Percentiles rank a stretch among this genome's conserved stretches.
phyloP scores from a whole-genome alignment of 1,140 invertebrate species.

The Luehdorfia chinensis region DNA sequence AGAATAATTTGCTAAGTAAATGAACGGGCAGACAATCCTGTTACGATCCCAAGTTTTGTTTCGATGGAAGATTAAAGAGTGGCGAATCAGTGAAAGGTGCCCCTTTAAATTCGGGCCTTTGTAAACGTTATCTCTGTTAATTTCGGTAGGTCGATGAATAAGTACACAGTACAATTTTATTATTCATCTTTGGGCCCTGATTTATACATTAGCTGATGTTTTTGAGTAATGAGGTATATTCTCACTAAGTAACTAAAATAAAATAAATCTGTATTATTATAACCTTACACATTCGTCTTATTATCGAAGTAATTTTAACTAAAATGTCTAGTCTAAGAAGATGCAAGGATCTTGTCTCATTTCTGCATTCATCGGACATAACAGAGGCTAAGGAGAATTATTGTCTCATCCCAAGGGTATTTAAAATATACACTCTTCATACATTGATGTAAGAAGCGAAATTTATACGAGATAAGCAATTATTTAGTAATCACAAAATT shows the following conservation, averaged over 20 bases:
- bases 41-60: slow-evolving; percentile 69
- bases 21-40: slow-evolving; percentile 72
- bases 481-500: too few species aligned
- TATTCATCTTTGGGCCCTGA: slow-evolving; percentile 50
- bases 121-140: slow-evolving; percentile 68
- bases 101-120: slow-evolving; percentile 61
- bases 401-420: slow-evolving; percentile 65
- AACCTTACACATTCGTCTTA: slow-evolving; percentile 3
- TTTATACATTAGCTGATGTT: slow-evolving; percentile 25
- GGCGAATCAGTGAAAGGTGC: slow-evolving; percentile 62
- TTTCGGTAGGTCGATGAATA: slow-evolving; percentile 67
- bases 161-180: slow-evolving; percentile 58
- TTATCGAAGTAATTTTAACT: slow-evolving; percentile 64
- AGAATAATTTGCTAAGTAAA: slow-evolving; percentile 77
- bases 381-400: slow-evolving; percentile 66
- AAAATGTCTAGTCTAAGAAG: slow-evolving; percentile 60
- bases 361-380: slow-evolving; percentile 64
- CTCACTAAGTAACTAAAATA: neutral
- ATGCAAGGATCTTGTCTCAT: slow-evolving; percentile 47
- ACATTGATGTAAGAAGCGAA: slow-evolving; percentile 24
- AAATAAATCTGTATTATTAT: too few species aligned
- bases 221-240: slow-evolving; percentile 3
- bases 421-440: slow-evolving; percentile 31
- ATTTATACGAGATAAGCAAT: too few species aligned
- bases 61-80: slow-evolving; percentile 74